phyloP scores from a whole-genome alignment of 2,797 vertebrate species.

The Sebastes hubbsi region DNA sequence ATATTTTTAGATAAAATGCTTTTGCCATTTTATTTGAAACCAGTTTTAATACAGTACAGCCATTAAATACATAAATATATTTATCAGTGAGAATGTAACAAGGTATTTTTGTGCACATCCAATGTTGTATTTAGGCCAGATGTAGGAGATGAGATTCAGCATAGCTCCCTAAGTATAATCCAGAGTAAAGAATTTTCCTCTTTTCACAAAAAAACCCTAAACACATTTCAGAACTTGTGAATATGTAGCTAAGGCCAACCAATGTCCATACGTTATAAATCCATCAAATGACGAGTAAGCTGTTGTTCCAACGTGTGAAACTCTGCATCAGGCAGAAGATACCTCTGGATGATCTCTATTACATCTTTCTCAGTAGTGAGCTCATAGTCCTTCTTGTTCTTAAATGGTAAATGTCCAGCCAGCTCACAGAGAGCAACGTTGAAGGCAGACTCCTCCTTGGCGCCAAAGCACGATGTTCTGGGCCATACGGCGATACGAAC shows the following conservation, averaged over 20 bases:
- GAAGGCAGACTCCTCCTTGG: constrained; percentile 86
- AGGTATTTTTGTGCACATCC: background rate
- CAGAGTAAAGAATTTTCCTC: background rate
- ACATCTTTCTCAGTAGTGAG: constrained; percentile 82
- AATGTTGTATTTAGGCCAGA: background rate
- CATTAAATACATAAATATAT: background rate
- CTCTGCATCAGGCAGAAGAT: constrained; percentile 81
- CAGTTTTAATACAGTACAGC: background rate
- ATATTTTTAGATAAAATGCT: background rate
- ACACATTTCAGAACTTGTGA: background rate
- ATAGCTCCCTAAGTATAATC: background rate
- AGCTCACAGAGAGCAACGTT: constrained; percentile 94
- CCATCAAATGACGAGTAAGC: constrained; percentile 50
- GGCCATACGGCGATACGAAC: constrained; percentile 90
- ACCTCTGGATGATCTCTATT: constrained; percentile 73
- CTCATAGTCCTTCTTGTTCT: constrained; percentile 81
- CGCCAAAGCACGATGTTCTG: constrained; percentile 84
- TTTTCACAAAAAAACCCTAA: background rate
- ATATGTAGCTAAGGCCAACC: background rate
- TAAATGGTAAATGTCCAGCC: constrained; percentile 90
- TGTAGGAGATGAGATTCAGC: background rate
- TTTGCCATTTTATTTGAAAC: background rate
- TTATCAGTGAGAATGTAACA: background rate
- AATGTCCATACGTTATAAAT: constrained; percentile 2
- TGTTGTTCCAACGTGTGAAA: constrained; percentile 74